Base-by-base conservation (phyloP, 2,888 invertebrate genomes). In the Rambutsinella grinnellia region DNA sequence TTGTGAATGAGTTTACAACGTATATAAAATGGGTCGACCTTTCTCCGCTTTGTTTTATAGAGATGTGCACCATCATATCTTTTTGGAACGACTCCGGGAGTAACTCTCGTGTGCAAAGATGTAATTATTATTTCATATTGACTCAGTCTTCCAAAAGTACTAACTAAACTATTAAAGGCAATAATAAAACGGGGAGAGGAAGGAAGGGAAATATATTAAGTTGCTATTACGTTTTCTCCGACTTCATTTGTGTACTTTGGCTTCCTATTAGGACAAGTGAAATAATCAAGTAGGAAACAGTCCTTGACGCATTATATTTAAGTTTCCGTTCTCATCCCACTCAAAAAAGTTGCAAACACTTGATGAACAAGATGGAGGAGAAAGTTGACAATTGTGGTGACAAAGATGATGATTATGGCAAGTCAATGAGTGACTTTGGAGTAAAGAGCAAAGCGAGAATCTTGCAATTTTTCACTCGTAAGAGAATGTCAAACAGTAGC, bases 151-250 rank as follows among this genome's bases (percentile, higher is more conserved):
- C 6, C 36, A 5, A 36, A 36, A 36, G 13, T 36, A 26, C 47
- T 23, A 56, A 47, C 62, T 61, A 53, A 47, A 24, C 47, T 47
- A 70, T 62, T 70, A 62, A 69, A 51, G 51, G 60, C 21, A 70
- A 69, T 68, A 69, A 69, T 70, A 56, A 70, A 70, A 62, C 47
- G 46, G 46, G 13, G 27, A 58, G 46, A 60, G 70, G 62, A 70
- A 70, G 56, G 70, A 62, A 56, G 62, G 23, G 27, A 62, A 62
- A 70, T 62, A 57, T 62, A 70, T 70, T 70, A 70, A 70, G 56
- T 70, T 70, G 51, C 61, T 60, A 69, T 53, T 69, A 36, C 62
- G 46, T 36, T 36, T 36, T 62, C 57, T 70, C 61, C 54, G 24
- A 19, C 44, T 19, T 27, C 62, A 70, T 56, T 62, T 36, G 46